Evolutionary conservation across 1,140 invertebrate genomes (phyloP).

Genomic region (Drosophila cardini): DNA sequence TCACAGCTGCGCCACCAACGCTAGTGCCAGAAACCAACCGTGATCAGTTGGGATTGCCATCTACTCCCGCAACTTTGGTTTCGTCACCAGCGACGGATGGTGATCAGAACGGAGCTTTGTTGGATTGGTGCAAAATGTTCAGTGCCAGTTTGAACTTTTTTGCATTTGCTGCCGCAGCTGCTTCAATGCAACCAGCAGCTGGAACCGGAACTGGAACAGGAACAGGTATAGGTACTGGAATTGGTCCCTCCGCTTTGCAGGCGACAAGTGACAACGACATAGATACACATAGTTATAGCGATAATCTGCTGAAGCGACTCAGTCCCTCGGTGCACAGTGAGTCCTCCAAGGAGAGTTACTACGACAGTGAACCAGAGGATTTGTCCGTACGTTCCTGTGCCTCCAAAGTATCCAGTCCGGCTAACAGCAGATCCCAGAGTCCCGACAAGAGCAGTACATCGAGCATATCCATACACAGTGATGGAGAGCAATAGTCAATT

Average conservation of each 20-base stretch:
- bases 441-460: slow-evolving; percentile 68
- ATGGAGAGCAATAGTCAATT: slow-evolving; percentile 67
- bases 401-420: slow-evolving; percentile 66
- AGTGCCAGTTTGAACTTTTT: slow-evolving; percentile 84
- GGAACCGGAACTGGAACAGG: slow-evolving; percentile 4
- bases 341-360: slow-evolving; percentile 76
- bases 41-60: slow-evolving; percentile 11
- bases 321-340: slow-evolving; percentile 79
- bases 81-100: slow-evolving; percentile 72
- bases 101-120: slow-evolving; percentile 86
- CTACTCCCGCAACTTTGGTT: slow-evolving; percentile 38
- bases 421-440: slow-evolving; percentile 73
- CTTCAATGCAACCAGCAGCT: slow-evolving; percentile 61
- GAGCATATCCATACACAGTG: slow-evolving; percentile 50
- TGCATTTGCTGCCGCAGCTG: slow-evolving; percentile 71
- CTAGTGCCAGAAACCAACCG: background rate
- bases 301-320: slow-evolving; percentile 76
- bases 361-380: slow-evolving; percentile 80
- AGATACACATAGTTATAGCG: slow-evolving; percentile 86
- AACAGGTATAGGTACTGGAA: background rate
- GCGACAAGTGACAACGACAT: slow-evolving; percentile 44
- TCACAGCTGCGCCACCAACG: slow-evolving; percentile 19
- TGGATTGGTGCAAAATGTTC: slow-evolving; percentile 90
- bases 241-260: slow-evolving; percentile 19
- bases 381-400: slow-evolving; percentile 76